phyloP scores from a whole-genome alignment of 1,140 invertebrate genomes.

The Galleria mellonella region DNA sequence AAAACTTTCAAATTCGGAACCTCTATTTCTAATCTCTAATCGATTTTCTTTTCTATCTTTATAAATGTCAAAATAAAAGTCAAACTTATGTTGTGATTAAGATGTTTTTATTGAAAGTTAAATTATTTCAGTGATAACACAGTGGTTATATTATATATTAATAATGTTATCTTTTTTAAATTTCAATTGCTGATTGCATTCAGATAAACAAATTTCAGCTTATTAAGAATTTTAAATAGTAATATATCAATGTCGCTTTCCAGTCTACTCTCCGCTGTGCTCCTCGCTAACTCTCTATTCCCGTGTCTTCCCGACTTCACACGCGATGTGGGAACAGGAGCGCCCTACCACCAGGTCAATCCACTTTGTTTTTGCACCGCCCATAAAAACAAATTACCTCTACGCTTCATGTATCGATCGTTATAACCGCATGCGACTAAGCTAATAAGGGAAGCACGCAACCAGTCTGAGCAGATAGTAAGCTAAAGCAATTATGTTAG shows the following conservation, averaged over 20 bases:
- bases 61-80: too few relatives aligned
- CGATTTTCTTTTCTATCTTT: too few relatives aligned
- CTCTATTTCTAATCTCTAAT: too few relatives aligned
- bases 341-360: conserved; percentile 44
- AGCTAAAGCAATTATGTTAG: not conserved
- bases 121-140: too few relatives aligned
- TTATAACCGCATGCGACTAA: conserved; percentile 47
- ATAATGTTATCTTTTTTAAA: too few relatives aligned
- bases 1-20: too few relatives aligned
- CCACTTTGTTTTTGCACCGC: conserved; percentile 65
- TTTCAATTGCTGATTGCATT: too few relatives aligned
- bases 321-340: conserved; percentile 45
- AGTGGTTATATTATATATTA: too few relatives aligned
- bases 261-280: not conserved
- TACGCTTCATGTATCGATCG: conserved; percentile 56
- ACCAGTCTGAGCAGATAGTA: conserved; percentile 10
- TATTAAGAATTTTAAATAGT: too few relatives aligned
- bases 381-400: conserved; percentile 58
- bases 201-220: too few relatives aligned
- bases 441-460: conserved; percentile 49
- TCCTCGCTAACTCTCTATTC: not conserved
- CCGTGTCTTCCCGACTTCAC: conserved; percentile 19
- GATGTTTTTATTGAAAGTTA: too few relatives aligned
- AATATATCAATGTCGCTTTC: not conserved
- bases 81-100: too few relatives aligned